Base-by-base conservation (phyloP, 1,140 invertebrate species). In the Centruroides sculpturatus region DNA sequence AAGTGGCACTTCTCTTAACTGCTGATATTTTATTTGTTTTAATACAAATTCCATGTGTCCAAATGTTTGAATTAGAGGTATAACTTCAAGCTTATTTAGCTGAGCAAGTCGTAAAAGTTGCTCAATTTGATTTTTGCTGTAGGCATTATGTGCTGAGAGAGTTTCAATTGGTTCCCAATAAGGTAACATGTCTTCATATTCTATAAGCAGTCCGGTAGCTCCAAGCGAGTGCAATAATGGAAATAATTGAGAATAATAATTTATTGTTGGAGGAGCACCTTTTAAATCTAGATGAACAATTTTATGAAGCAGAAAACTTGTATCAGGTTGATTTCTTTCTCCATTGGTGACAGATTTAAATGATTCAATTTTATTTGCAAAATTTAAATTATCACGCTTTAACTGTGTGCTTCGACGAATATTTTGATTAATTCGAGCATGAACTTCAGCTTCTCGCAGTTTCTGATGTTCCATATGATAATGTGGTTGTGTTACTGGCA, bases 131-230 rank as follows among this genome's bases (percentile, higher is more conserved):
- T 53, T 36, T 36, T 53, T 53, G 8, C 51, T 53, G 51, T 23
- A 53, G 8, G 83, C 82, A 77, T 93, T 89, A 46, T 75, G 76
- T 4, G 90, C 85, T 41, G 41, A 41, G 41, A 41, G 41, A 41
- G 41, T 41, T 41, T 41, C 41, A 3, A 81, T 77, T 7, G 94
- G 74, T 2, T 77, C 73, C n/a, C 74, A 73, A 73, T 87, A 98
- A 0, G 94, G 94, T 74, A 98, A 98, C 60, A 65, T 65, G 69
- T 99, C 95, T 76, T 98, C 95, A 77, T 96, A 98, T 74, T 98
- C 95, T 58, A 96, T 75, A 3, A 97, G 75, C 35, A 97, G 73
- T 3, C 90, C 92, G 53, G 88, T 97, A 1, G 87, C 89, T 85
- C 87, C 84, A 81, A 83, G 81, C 77, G 79, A 71, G 73, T 83